A percentile compares a stretch with the other conserved stretches of the same genome.
phyloP scores from a whole-genome alignment of 2,888 invertebrate species.

The Thymelicus lineola region DNA sequence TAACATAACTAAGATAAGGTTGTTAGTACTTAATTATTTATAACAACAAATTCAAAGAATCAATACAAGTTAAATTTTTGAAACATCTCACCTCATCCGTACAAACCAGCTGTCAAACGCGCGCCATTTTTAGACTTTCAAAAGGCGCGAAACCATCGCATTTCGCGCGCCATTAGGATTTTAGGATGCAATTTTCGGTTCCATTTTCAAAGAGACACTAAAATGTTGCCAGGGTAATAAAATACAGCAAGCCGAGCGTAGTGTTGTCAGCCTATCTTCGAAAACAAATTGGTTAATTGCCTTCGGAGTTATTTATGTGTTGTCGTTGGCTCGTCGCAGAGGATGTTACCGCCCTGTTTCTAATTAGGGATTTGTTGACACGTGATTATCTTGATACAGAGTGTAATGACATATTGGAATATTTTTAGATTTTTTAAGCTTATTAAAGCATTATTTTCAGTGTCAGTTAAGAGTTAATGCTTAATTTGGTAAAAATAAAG shows the following conservation, averaged over 20 bases:
- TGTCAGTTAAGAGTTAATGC: too few relatives aligned
- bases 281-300: conserved; percentile 82
- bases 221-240: conserved; percentile 79
- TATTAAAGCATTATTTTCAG: neutral
- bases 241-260: conserved; percentile 67
- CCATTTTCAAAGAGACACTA: conserved; percentile 76
- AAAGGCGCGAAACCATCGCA: conserved; percentile 68
- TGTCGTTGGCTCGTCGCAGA: conserved; percentile 36
- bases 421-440: neutral
- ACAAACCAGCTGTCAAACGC: conserved; percentile 46
- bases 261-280: conserved; percentile 62
- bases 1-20: neutral
- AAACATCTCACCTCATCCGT: conserved; percentile 41
- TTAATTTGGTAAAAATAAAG: too few relatives aligned
- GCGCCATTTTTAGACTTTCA: conserved; percentile 63
- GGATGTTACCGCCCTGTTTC: conserved; percentile 42
- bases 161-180: conserved; percentile 75
- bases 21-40: neutral
- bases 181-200: conserved; percentile 74
- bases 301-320: conserved; percentile 52
- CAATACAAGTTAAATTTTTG: conserved; percentile 6
- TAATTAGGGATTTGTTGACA: conserved; percentile 49
- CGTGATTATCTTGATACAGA: conserved; percentile 34
- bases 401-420: conserved; percentile 9
- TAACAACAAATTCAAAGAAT: neutral